These are phyloP conservation scores for Poecilia gillii DNA, from an alignment of 2,797 vertebrate species.

Conservation along the genomic window DNA sequence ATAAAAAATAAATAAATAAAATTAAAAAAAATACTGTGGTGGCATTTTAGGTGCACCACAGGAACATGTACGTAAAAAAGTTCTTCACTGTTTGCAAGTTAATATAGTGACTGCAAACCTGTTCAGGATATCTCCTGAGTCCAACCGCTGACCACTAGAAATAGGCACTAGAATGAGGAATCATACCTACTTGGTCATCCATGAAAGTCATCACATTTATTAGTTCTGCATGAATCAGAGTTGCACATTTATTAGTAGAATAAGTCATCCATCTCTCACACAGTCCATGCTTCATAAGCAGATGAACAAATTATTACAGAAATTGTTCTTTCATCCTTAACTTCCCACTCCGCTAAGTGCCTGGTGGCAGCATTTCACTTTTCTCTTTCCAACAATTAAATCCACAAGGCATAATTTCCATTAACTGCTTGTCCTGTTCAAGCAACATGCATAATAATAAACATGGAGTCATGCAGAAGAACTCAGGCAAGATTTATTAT, in stretches of 20 bases:
- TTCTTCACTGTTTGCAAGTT: neutral
- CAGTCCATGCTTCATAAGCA: conserved; percentile 36
- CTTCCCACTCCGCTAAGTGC: conserved; percentile 19
- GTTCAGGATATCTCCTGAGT: neutral
- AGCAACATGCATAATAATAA: conserved; percentile 6
- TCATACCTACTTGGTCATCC: neutral
- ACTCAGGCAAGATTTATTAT: neutral
- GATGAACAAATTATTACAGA: conserved; percentile 40
- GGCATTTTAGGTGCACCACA: too few species aligned
- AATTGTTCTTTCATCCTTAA: conserved; percentile 28
- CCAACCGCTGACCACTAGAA: neutral
- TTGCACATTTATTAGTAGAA: conserved; percentile 19
- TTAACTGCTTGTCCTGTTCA: conserved; percentile 23
- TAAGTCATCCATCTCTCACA: conserved; percentile 3
- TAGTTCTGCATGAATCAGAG: conserved; percentile 11
- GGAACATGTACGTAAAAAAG: neutral
- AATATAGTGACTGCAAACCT: neutral
- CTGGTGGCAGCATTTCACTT: conserved; percentile 26
- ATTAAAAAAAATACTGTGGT: too few species aligned
- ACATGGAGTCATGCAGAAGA: neutral
- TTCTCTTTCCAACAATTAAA: conserved; percentile 9
- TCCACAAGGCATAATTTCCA: conserved; percentile 7
- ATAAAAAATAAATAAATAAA: too few species aligned
- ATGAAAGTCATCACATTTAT: neutral
- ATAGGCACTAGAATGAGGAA: neutral